phyloP scores from a whole-genome alignment of 2,113 vertebrate species.

The Formicarius rufipectus region DNA sequence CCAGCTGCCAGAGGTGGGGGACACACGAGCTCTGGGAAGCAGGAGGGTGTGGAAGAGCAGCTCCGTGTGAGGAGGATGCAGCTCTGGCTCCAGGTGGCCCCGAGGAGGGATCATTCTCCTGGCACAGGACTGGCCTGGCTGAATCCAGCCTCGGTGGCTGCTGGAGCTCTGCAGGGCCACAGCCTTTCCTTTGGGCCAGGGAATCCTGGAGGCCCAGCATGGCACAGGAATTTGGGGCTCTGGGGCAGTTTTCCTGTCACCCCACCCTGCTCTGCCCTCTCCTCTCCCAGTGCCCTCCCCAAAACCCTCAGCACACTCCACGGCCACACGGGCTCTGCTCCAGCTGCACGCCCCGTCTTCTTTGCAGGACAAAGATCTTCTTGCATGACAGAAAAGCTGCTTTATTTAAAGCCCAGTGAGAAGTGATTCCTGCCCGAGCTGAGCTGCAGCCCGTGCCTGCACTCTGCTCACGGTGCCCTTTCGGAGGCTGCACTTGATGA shows the following conservation, averaged over 20 bases:
- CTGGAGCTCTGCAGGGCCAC: neutral
- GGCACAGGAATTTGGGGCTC: neutral
- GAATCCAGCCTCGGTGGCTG: neutral
- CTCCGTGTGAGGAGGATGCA: accelerated
- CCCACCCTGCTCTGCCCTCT: neutral
- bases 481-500: neutral
- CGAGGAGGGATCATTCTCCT: neutral
- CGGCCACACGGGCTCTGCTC: neutral
- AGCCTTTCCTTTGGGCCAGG: neutral
- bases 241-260: neutral
- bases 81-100: neutral
- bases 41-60: neutral
- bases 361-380: neutral
- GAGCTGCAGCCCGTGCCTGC: neutral
- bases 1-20: neutral
- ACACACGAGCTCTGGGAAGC: neutral
- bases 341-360: neutral
- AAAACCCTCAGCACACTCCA: neutral
- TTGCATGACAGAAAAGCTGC: neutral
- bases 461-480: neutral
- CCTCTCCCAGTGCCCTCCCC: neutral
- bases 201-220: neutral
- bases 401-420: neutral
- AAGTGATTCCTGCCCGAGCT: neutral
- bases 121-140: neutral